A percentile compares a stretch with the other conserved stretches of the same genome.
Conservation (phyloP, 2,797 vertebrate genomes). For the Meda fulgida region DNA sequence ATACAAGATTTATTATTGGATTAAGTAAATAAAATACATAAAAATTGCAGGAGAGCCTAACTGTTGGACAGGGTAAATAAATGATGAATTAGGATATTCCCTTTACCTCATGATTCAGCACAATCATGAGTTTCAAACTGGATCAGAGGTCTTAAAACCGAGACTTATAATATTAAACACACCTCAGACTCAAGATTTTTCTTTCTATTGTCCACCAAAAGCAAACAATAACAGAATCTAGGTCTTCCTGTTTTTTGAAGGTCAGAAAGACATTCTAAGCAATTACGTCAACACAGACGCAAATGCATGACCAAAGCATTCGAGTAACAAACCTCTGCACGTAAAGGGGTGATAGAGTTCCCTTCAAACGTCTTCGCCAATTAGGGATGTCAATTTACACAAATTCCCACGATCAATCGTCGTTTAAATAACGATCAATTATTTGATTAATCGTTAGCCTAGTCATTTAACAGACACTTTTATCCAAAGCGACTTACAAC, state of each 20-base stretch:
- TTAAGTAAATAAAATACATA: background rate
- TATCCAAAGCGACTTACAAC: too few species aligned
- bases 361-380: too few species aligned
- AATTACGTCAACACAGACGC: background rate
- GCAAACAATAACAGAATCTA: conserved; percentile 10
- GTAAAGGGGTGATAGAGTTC: background rate
- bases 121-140: background rate
- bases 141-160: conserved; percentile 9
- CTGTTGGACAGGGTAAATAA: background rate
- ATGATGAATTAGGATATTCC: background rate
- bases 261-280: background rate
- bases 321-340: background rate
- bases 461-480: too few species aligned
- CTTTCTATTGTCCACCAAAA: conserved; percentile 61
- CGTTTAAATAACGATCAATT: too few species aligned
- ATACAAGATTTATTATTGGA: background rate
- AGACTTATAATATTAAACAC: background rate
- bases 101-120: conserved; percentile 1
- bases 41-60: background rate
- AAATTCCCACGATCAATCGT: too few species aligned
- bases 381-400: too few species aligned
- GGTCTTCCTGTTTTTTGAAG: conserved; percentile 25
- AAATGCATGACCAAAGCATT: background rate
- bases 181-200: conserved; percentile 45
- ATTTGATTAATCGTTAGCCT: too few species aligned